Evolutionary conservation across 2,888 invertebrate genomes (phyloP).

Genomic region (Endotricha flammealis): DNA sequence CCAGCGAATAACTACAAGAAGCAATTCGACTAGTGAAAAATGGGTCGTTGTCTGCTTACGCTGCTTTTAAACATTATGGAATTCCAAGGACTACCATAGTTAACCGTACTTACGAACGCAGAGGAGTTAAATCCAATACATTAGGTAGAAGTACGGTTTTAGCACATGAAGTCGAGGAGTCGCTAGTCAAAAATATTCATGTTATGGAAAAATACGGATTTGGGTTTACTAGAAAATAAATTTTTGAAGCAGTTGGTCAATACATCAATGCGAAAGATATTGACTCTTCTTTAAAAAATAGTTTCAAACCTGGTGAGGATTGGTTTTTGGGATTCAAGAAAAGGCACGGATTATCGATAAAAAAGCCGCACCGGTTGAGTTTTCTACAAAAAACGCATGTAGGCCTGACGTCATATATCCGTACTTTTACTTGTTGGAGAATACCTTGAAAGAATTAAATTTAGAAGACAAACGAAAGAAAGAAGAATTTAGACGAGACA

Average conservation of each 20-base stretch:
- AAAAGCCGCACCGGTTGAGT: constrained; percentile 31
- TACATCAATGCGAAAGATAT: constrained; percentile 27
- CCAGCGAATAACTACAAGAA: no score
- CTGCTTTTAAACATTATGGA: no score
- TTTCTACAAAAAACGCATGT: neutral
- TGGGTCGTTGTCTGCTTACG: no score
- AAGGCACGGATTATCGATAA: constrained; percentile 32
- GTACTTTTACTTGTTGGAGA: constrained; percentile 23
- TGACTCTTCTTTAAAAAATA: constrained; percentile 30
- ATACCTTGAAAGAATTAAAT: constrained; percentile 16
- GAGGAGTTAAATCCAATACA: no score
- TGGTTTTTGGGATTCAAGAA: constrained; percentile 32
- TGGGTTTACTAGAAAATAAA: constrained; percentile 31
- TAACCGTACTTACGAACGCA: no score
- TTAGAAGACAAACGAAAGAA: constrained; percentile 18
- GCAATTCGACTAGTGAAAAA: no score
- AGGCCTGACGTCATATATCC: constrained; percentile 17
- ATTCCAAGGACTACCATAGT: no score
- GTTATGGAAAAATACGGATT: constrained; percentile 20
- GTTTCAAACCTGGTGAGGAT: constrained; percentile 29
- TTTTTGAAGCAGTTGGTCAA: constrained; percentile 27
- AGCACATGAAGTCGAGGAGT: no score
- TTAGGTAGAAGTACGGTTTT: no score
- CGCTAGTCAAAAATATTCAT: neutral
- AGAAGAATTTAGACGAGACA: constrained; percentile 26